Conservation (phyloP, 1,140 invertebrate species). For the Drosophila erecta region DNA sequence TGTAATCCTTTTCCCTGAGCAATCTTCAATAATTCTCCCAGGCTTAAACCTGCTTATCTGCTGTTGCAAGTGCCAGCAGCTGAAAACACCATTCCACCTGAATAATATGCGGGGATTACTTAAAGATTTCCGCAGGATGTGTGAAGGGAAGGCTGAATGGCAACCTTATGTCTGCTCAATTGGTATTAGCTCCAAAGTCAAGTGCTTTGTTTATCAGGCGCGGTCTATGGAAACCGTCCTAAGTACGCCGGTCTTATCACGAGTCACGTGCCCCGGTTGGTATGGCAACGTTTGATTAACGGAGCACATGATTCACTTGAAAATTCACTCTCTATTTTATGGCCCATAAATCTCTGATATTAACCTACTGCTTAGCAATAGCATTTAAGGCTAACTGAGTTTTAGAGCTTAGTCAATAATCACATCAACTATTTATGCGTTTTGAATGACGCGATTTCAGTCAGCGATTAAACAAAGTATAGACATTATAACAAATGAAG, state of each 20-base stretch:
- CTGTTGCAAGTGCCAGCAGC: conserved; percentile 6
- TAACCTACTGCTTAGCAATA: conserved; percentile 17
- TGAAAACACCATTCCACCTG: conserved; percentile 5
- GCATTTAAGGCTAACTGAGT: too few species aligned
- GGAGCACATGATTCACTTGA: conserved; percentile 47
- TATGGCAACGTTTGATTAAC: conserved; percentile 25
- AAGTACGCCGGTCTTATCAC: conserved; percentile 47
- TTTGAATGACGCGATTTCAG: too few species aligned
- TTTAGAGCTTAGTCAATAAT: too few species aligned
- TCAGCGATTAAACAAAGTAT: too few species aligned
- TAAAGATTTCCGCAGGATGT: conserved; percentile 30
- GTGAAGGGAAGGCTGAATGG: conserved; percentile 24
- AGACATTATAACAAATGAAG: too few species aligned
- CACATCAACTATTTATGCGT: too few species aligned
- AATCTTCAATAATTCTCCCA: conserved; percentile 13
- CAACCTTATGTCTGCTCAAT: conserved; percentile 52
- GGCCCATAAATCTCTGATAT: conserved; percentile 15
- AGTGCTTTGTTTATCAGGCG: conserved; percentile 69
- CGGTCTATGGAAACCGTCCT: conserved; percentile 19
- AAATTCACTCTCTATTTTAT: conserved; percentile 38
- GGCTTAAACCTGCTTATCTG: conserved; percentile 17
- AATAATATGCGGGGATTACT: conserved; percentile 51
- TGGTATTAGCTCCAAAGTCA: conserved; percentile 37
- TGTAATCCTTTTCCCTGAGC: conserved; percentile 11
- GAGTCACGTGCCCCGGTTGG: conserved; percentile 64